Conservation (phyloP, 2,797 vertebrate genomes). For the Intellagama lesueurii region DNA sequence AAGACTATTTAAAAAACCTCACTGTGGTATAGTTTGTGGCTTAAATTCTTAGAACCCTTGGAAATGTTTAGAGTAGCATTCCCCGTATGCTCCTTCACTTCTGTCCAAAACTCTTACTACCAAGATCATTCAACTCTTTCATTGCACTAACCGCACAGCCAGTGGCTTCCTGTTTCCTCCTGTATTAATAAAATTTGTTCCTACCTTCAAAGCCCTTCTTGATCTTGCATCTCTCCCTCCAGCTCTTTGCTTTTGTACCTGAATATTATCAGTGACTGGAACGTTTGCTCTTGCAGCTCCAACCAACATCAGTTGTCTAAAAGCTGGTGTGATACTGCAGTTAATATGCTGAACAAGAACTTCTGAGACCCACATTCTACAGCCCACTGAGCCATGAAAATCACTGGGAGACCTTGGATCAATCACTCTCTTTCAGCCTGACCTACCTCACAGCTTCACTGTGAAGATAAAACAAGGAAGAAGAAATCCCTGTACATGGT, state of each 20-base stretch:
- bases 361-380: too few relatives aligned
- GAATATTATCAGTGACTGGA: not conserved
- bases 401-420: not conserved
- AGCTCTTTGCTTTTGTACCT: not conserved
- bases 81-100: not conserved
- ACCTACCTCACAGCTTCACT: not conserved
- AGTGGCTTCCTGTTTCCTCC: not conserved
- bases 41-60: constrained; percentile 10
- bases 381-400: not conserved
- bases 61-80: not conserved
- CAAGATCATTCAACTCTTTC: not conserved
- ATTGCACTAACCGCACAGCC: not conserved
- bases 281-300: not conserved
- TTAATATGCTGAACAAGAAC: too few relatives aligned
- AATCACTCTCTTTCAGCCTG: not conserved
- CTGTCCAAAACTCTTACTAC: not conserved
- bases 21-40: not conserved
- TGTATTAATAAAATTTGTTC: not conserved
- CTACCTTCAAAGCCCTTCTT: not conserved
- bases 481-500: too few relatives aligned
- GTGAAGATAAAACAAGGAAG: not conserved
- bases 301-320: too few relatives aligned
- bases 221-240: not conserved
- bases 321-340: too few relatives aligned
- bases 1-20: not conserved